Evolutionary conservation across 2,888 invertebrate genomes (phyloP).

Genomic region (Hecatera dysodea): DNA sequence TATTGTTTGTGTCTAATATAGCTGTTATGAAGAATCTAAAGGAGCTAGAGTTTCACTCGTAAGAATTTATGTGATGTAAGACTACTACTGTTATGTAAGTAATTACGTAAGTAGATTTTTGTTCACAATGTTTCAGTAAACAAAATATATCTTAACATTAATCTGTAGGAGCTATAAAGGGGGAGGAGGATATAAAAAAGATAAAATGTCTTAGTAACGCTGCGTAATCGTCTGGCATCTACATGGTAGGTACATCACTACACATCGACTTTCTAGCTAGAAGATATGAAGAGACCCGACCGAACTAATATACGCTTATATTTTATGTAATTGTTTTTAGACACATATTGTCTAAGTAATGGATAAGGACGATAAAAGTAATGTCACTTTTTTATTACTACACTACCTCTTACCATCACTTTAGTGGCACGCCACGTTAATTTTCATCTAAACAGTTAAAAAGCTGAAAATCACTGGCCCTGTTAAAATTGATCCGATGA

Average conservation of each 20-base stretch:
- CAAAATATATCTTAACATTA: slow-evolving; percentile 28
- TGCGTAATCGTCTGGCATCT: slow-evolving; percentile 8
- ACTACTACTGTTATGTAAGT: slow-evolving; percentile 16
- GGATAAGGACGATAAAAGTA: neutral
- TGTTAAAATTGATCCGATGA: neutral
- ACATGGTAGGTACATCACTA: neutral
- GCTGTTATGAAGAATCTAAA: slow-evolving; percentile 26
- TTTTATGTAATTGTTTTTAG: neutral
- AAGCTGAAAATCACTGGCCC: neutral
- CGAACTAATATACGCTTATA: neutral
- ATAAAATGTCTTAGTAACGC: slow-evolving; percentile 9
- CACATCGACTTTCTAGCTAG: slow-evolving; percentile 4
- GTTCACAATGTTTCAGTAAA: slow-evolving; percentile 18
- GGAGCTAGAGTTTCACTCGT: slow-evolving; percentile 31
- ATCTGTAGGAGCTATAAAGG: slow-evolving; percentile 25
- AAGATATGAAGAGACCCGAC: neutral
- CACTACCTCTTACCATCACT: no score
- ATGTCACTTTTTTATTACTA: no score
- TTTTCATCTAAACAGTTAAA: no score
- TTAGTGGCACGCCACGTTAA: no score
- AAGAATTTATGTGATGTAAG: slow-evolving; percentile 35
- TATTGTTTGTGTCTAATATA: slow-evolving; percentile 48
- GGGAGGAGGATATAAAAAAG: slow-evolving; percentile 4
- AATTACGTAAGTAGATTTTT: slow-evolving; percentile 39
- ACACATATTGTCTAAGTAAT: neutral